Evolutionary conservation across 2,888 invertebrate genomes (phyloP).

Genomic region (Protula sp.): DNA sequence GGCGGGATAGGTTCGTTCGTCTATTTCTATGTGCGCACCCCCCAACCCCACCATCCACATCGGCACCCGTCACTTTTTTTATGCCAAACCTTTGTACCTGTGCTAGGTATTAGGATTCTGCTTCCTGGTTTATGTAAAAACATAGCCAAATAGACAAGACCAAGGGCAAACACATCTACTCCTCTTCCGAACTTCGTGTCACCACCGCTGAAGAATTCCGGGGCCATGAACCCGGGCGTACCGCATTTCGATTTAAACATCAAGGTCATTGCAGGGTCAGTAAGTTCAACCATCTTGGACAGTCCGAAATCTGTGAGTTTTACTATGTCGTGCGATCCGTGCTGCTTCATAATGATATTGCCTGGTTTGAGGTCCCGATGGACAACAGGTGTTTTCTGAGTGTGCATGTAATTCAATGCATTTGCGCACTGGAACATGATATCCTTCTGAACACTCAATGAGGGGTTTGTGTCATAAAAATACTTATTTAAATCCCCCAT

Average conservation of each 20-base stretch:
- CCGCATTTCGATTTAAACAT: not conserved
- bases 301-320: conserved; percentile 2
- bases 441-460: not conserved
- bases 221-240: conserved; percentile 2
- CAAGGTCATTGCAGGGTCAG: not conserved
- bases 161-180: conserved; percentile 1
- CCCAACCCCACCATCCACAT: no score
- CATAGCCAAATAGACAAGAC: not conserved
- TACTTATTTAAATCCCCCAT: not conserved
- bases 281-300: not conserved
- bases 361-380: not conserved
- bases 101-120: no score
- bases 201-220: not conserved
- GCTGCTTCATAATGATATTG: not conserved
- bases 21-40: no score
- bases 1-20: no score
- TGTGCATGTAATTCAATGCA: not conserved
- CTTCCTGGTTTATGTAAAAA: no score
- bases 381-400: not conserved
- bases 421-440: not conserved
- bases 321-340: not conserved
- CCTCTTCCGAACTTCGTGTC: no score
- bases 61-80: no score
- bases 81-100: no score
- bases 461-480: not conserved